These are phyloP conservation scores for Colistium nudipinnis DNA, from an alignment of 2,113 vertebrate species.

Conservation along the genomic window DNA sequence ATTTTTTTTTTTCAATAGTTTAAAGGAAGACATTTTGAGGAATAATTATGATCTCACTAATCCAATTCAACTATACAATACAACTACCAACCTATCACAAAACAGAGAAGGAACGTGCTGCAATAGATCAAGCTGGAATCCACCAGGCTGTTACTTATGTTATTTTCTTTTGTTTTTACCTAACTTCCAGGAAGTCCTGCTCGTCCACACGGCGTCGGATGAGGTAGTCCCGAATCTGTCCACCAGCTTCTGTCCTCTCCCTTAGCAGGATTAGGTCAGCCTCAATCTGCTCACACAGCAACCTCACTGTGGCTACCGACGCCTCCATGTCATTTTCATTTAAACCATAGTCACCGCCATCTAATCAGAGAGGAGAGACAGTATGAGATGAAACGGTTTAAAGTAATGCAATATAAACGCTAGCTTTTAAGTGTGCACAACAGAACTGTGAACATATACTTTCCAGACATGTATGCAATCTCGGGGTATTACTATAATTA, in stretches of 20 bases:
- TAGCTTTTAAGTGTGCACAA: not conserved
- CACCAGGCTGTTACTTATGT: not conserved
- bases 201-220: slow-evolving; percentile 93
- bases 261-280: slow-evolving; percentile 92
- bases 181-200: slow-evolving; percentile 97
- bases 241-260: slow-evolving; percentile 89
- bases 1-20: too few relatives aligned
- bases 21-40: not conserved
- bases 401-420: not conserved
- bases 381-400: not conserved
- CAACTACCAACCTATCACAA: not conserved
- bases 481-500: not conserved
- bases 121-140: slow-evolving; percentile 18
- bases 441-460: not conserved
- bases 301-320: slow-evolving; percentile 91
- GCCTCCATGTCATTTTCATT: slow-evolving; percentile 94
- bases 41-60: not conserved
- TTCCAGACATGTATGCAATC: not conserved
- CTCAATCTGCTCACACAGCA: slow-evolving; percentile 93
- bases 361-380: slow-evolving; percentile 58
- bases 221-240: slow-evolving; percentile 92
- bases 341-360: slow-evolving; percentile 94
- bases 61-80: not conserved
- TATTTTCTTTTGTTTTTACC: slow-evolving; percentile 78
- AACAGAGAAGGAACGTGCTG: not conserved